Conservation (phyloP, 2,113 vertebrate species). For the Oryzias melastigma region DNA sequence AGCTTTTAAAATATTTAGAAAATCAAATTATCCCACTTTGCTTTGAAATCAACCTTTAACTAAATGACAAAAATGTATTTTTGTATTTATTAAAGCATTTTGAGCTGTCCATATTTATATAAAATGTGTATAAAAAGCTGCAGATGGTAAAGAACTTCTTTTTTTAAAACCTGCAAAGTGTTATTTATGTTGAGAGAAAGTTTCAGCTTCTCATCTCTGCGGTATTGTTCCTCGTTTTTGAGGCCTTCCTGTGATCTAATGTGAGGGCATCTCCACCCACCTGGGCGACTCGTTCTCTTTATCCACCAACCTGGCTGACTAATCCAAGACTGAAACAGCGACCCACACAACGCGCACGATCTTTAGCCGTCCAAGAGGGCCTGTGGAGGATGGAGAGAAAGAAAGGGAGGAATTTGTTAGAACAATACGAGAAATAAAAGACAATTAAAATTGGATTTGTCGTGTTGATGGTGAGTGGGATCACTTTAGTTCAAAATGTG, state of each 20-base stretch:
- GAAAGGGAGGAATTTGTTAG: conserved; percentile 19
- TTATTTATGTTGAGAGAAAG: conserved; percentile 38
- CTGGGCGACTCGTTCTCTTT: conserved; percentile 61
- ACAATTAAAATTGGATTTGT: conserved; percentile 46
- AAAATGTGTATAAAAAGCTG: too few species aligned
- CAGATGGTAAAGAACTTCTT: conserved; percentile 6
- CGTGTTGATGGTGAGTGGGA: conserved; percentile 26
- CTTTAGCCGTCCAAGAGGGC: conserved; percentile 45
- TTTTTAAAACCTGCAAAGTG: conserved; percentile 24
- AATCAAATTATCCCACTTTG: too few species aligned
- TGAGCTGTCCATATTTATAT: too few species aligned
- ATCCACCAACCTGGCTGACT: conserved; percentile 72
- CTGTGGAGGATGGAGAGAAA: conserved; percentile 31
- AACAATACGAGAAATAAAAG: conserved; percentile 37
- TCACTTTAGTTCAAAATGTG: conserved; percentile 18
- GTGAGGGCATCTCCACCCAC: conserved; percentile 69
- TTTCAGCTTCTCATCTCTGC: conserved; percentile 46
- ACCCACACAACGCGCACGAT: conserved; percentile 62
- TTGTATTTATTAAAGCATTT: too few species aligned
- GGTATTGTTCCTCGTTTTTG: conserved; percentile 56
- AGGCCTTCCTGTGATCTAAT: conserved; percentile 55
- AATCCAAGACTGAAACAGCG: conserved; percentile 59
- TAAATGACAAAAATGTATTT: too few species aligned
- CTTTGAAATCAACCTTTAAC: too few species aligned
- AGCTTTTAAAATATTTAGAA: too few species aligned